A percentile compares a stretch with the other conserved stretches of the same genome.
These are phyloP conservation scores for Gisinianus flammeolus DNA, from an alignment of 2,888 invertebrate genomes.

Conservation along the genomic window DNA sequence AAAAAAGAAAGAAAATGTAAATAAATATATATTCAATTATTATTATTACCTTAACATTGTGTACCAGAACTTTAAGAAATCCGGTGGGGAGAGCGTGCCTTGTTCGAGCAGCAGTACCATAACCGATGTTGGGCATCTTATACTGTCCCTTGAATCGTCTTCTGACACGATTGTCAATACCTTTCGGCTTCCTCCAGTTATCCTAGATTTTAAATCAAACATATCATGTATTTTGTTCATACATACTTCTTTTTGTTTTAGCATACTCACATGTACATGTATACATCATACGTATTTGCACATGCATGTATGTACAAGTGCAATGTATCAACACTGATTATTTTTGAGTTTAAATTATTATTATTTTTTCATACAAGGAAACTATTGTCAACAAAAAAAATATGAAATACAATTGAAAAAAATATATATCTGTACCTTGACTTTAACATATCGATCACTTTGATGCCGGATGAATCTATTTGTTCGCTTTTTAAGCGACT, in stretches of 20 bases:
- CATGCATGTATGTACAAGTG: not conserved
- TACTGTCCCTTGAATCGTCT: conserved; percentile 99
- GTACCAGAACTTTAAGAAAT: conserved; percentile 92
- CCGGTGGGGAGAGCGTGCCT: conserved; percentile 97
- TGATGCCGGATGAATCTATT: conserved; percentile 99
- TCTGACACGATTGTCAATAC: conserved; percentile 99
- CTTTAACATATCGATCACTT: conserved; percentile 95
- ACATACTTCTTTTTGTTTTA: too few species aligned
- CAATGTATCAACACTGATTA: too few species aligned
- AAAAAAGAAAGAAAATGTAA: too few species aligned
- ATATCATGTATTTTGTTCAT: conserved; percentile 1
- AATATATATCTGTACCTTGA: conserved; percentile 72
- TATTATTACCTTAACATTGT: conserved; percentile 76
- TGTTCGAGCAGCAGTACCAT: conserved; percentile 92
- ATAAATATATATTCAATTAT: too few species aligned
- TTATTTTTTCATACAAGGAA: too few species aligned
- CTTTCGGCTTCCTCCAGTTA: conserved; percentile 99
- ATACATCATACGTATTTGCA: not conserved
- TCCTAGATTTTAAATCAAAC: conserved; percentile 66
- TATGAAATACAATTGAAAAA: not conserved
- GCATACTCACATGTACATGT: too few species aligned
- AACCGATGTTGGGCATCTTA: conserved; percentile 99
- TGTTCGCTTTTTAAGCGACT: conserved; percentile 95
- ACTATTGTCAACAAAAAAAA: conserved; percentile 6
- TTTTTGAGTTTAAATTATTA: too few species aligned